Evolutionary conservation across 2,797 vertebrate genomes (phyloP), one percentile per base, ranked within the genome.

Genomic region (Anguilla obscura): DNA sequence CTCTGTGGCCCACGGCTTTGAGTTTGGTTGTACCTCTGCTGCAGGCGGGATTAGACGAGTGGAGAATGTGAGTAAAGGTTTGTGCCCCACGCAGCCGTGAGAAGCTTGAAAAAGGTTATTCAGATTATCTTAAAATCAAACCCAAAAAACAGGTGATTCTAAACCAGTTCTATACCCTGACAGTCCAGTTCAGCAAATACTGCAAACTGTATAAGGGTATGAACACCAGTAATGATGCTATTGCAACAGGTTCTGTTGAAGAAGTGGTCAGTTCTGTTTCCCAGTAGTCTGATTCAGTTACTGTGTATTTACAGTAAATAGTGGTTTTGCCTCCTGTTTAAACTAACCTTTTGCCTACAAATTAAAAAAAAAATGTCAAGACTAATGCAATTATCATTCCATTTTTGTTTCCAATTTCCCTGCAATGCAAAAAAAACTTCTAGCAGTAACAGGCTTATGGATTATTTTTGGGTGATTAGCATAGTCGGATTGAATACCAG

Each of bases 401-500:
- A 21, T 83, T 48, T 83, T 14, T 54, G 8, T 12, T 16, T 12
- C 3, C 7, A 54, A 8, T 84, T 54, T 33, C 27, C 12, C 21
- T 56, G 10, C 54, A 30, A 54, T 84, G 21, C 80, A 52, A 48
- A 83, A 83, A 40, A n/a, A 56, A 54, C 10, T n/a, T 56, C 52
- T 16, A 24, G 10, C 18, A 30, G 50, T 56, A 58, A 30, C 52
- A 33, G 83, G 10, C 33, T 84, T 33, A 56, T 56, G 14, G 50
- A 50, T 54, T 27, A 84, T 30, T 33, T 56, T 58, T 58, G 14
- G 83, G 50, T 58, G 52, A 58, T 33, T 14, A 33, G 52, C 83
- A 18, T 16, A 84, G 83, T 84, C 83, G 30, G 83, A 56, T 84
- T 84, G 50, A 30, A 54, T 58, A 56, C 12, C 83, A 84, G 83